Evolutionary conservation across 2,797 vertebrate genomes (phyloP).

Genomic region (Enteromius afrohamiltoni): DNA sequence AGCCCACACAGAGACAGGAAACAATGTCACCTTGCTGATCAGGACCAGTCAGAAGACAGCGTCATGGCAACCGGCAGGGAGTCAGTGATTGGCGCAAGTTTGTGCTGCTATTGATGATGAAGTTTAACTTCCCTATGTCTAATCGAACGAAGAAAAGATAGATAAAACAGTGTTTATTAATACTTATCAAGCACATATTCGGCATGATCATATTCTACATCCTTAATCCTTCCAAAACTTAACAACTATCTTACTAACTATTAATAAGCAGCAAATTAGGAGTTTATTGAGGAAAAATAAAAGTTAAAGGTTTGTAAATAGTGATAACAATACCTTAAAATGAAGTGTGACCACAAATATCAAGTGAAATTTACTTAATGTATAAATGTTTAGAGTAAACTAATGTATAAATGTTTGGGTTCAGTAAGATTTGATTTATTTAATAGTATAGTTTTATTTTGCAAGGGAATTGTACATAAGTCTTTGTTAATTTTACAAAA

Average conservation of each 20-base stretch:
- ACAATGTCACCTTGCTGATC: conserved; percentile 56
- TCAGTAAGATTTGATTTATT: no score
- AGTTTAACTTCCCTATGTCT: not conserved
- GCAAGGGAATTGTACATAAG: not conserved
- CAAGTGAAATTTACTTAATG: no score
- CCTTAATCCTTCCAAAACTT: no score
- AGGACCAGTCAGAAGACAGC: conserved; percentile 46
- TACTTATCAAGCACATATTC: not conserved
- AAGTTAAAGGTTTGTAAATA: no score
- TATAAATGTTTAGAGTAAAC: no score
- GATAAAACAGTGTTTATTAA: not conserved
- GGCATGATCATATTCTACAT: not conserved
- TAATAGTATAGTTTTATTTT: not conserved
- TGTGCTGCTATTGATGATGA: not conserved
- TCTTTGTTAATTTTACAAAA: not conserved
- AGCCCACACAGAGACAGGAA: conserved; percentile 45
- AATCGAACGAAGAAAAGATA: not conserved
- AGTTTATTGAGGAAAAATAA: not conserved
- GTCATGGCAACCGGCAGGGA: conserved; percentile 39
- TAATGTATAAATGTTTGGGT: no score
- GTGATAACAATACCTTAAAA: no score
- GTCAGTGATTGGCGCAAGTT: conserved; percentile 11
- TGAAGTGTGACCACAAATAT: not conserved
- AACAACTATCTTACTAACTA: not conserved
- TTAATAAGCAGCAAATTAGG: not conserved